Evolutionary conservation across 2,797 vertebrate genomes (phyloP).

Genomic region (Chelidonichthys spinosus): DNA sequence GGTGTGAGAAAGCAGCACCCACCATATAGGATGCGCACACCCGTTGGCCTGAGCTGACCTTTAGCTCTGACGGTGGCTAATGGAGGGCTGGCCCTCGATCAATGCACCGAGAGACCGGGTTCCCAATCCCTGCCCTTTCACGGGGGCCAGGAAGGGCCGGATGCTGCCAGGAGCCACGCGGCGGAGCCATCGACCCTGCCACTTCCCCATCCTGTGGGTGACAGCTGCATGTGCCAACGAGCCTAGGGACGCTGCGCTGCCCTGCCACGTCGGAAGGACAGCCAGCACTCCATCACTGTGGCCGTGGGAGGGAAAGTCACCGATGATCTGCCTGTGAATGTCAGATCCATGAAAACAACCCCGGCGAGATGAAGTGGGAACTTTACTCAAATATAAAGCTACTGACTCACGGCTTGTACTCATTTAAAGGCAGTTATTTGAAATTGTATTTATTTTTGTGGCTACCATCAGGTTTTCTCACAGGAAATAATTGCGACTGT

Average conservation of each 20-base stretch:
- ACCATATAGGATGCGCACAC: conserved; percentile 68
- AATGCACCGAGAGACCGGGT: conserved; percentile 68
- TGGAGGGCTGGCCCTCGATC: conserved; percentile 78
- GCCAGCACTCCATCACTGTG: conserved; percentile 64
- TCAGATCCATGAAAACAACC: conserved; percentile 65
- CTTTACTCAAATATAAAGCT: too few species aligned
- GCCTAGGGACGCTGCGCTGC: conserved; percentile 66
- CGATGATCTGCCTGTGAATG: conserved; percentile 66
- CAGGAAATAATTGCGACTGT: too few species aligned
- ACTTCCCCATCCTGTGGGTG: conserved; percentile 75
- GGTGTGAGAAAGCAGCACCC: conserved; percentile 65
- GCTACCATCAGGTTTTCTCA: too few species aligned
- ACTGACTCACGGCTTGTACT: too few species aligned
- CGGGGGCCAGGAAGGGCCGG: conserved; percentile 60
- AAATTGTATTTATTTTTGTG: too few species aligned
- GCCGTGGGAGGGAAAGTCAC: conserved; percentile 54
- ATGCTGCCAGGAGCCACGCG: conserved; percentile 68
- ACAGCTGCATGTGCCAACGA: conserved; percentile 74
- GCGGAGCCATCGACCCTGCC: conserved; percentile 73
- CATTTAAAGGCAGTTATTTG: too few species aligned
- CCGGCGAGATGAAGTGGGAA: background rate
- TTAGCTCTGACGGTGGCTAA: conserved; percentile 74
- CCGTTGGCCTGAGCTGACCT: conserved; percentile 78
- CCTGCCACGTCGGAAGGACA: conserved; percentile 76
- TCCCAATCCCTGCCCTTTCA: conserved; percentile 73